phyloP scores from a whole-genome alignment of 2,113 vertebrate genomes.

The Gadus chalcogrammus region DNA sequence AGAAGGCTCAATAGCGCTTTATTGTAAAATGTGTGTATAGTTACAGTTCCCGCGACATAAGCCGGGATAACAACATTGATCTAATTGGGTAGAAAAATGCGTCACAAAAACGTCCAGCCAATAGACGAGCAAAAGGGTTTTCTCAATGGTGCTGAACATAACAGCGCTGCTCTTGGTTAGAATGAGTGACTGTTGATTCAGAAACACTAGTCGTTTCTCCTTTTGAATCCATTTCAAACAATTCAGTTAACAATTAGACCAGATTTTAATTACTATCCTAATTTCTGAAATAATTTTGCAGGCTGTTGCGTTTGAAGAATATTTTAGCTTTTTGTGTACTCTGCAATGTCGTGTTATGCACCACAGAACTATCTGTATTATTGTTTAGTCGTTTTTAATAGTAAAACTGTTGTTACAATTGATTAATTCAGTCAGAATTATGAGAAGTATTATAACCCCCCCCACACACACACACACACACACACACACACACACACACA shows the following conservation, averaged over 20 bases:
- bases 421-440: neutral
- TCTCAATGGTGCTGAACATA: neutral
- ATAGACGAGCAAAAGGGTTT: neutral
- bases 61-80: constrained; percentile 6
- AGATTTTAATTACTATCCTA: too few relatives aligned
- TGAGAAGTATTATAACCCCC: neutral
- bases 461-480: neutral
- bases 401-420: neutral
- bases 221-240: too few relatives aligned
- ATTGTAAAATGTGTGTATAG: too few relatives aligned
- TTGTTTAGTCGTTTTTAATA: neutral
- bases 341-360: neutral
- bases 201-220: too few relatives aligned
- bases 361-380: neutral
- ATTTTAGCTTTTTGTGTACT: neutral
- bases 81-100: constrained; percentile 25
- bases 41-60: constrained; percentile 40
- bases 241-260: too few relatives aligned
- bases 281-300: too few relatives aligned
- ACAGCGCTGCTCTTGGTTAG: too few relatives aligned
- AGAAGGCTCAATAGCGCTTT: too few relatives aligned
- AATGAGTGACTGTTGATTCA: too few relatives aligned
- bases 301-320: too few relatives aligned
- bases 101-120: constrained; percentile 12
- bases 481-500: too few relatives aligned